Evolutionary conservation across 2,113 vertebrate genomes (phyloP), one percentile per base, ranked within the genome.

Genomic region (Hippocampus abdominalis): DNA sequence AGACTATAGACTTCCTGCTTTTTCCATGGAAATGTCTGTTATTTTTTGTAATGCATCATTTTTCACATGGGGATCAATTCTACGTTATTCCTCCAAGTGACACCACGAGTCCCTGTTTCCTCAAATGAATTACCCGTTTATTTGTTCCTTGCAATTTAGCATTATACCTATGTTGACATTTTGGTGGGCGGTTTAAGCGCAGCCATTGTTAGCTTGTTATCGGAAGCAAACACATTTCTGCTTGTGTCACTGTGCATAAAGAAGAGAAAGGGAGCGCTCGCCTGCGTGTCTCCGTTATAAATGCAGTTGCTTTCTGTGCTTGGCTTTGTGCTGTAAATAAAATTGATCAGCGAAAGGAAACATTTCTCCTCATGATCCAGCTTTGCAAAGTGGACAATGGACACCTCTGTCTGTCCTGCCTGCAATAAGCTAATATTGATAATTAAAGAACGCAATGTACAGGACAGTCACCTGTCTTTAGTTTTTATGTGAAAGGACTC

Each of bases 121-220:
- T 70, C 39, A 75, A 62, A 63, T 44, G 46, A 57, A 51, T 51
- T 21, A 21, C 8, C 18, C 9, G 46, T 48, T 18, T 23, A 56
- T 29, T 59, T 59, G 25, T 29, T 70, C 65, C 63, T 54, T 39
- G 57, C 20, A 16, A 51, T 51, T 51, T n/a, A 8, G 49, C 46
- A 56, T 46, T 63, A 73, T 70, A 64, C 61, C n/a, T 46, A 36
- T 56, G 64, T 56, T 48, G 21, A 51, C 49, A 51, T 8, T n/a
- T 3, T 74, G 64, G 32, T 69, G 73, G 61, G 73, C 74, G 86
- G 71, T 77, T 88, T 84, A 75, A 79, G 76, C 69, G 27, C 63
- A 8, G 62, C 75, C 74, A 87, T 87, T 88, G 85, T 89, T 79
- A 60, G n/a, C 46, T 59, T 48, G 69, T 78, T 85, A 77, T 88